These are phyloP conservation scores for Phania funesta DNA, from an alignment of 2,888 invertebrate species.

Conservation along the genomic window DNA sequence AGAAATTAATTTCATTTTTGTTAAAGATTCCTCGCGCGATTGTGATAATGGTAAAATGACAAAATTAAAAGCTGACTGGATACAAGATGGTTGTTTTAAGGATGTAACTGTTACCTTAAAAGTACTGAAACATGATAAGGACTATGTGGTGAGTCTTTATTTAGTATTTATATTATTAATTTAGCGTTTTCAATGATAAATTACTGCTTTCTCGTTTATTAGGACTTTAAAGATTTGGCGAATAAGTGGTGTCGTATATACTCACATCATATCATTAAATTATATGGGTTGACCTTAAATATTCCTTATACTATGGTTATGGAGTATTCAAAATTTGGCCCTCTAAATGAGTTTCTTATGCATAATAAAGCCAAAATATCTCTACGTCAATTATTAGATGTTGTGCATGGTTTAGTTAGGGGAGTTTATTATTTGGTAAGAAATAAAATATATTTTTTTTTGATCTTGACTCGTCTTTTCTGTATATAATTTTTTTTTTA, in stretches of 20 bases:
- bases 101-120: conserved; percentile 91
- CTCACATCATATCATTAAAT: conserved; percentile 87
- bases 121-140: conserved; percentile 85
- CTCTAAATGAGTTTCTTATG: conserved; percentile 84
- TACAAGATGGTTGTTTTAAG: conserved; percentile 85
- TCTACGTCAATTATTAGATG: conserved; percentile 89
- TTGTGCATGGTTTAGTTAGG: conserved; percentile 89
- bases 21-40: conserved; percentile 83
- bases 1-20: background rate
- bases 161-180: too few relatives aligned
- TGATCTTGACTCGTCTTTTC: background rate
- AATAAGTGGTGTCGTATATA: conserved; percentile 90
- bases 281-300: conserved; percentile 89
- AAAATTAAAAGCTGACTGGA: conserved; percentile 89
- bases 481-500: too few relatives aligned
- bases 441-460: conserved; percentile 33
- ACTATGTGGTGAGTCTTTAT: conserved; percentile 82
- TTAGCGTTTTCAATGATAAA: background rate
- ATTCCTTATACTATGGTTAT: conserved; percentile 90
- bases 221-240: conserved; percentile 89
- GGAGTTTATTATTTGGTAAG: conserved; percentile 92
- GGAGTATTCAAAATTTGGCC: conserved; percentile 89
- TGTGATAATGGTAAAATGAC: conserved; percentile 84
- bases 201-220: conserved; percentile 49
- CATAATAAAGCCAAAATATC: conserved; percentile 82